Percentiles rank a stretch among this genome's conserved stretches.
These are phyloP conservation scores for Nannospalax galili DNA, from an alignment of 2,113 vertebrate genomes.

Conservation along the genomic window DNA sequence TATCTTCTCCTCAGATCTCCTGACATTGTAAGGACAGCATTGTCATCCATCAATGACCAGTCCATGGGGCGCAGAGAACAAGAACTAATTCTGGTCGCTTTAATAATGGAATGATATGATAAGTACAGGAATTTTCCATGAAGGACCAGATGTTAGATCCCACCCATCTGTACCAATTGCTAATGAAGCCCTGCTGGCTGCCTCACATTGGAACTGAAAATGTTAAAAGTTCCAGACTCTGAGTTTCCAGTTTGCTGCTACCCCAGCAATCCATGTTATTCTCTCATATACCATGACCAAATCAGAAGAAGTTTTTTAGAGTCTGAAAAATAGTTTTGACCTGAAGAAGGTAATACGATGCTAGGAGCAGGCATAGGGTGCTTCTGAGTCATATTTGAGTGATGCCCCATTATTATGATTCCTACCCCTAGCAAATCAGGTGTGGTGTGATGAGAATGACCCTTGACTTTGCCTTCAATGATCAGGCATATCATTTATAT, in stretches of 20 bases:
- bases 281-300: not conserved
- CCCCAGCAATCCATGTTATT: not conserved
- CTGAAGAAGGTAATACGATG: not conserved
- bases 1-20: not conserved
- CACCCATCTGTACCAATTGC: not conserved
- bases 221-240: not conserved
- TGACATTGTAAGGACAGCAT: not conserved
- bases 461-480: not conserved
- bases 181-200: not conserved
- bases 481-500: not conserved
- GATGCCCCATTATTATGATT: not conserved
- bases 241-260: not conserved
- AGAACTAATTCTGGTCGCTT: slow-evolving; percentile 24
- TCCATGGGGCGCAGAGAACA: not conserved
- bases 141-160: slow-evolving; percentile 29
- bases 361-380: no score
- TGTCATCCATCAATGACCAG: slow-evolving; percentile 48
- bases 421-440: no score
- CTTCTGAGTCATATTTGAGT: not conserved
- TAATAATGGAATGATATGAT: slow-evolving; percentile 36
- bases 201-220: not conserved
- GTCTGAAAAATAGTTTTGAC: not conserved
- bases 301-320: not conserved
- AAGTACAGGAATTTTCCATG: slow-evolving; percentile 60
- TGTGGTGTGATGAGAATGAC: not conserved